Conservation (phyloP, 2,888 invertebrate genomes). For the Balanococcus diminutus region DNA sequence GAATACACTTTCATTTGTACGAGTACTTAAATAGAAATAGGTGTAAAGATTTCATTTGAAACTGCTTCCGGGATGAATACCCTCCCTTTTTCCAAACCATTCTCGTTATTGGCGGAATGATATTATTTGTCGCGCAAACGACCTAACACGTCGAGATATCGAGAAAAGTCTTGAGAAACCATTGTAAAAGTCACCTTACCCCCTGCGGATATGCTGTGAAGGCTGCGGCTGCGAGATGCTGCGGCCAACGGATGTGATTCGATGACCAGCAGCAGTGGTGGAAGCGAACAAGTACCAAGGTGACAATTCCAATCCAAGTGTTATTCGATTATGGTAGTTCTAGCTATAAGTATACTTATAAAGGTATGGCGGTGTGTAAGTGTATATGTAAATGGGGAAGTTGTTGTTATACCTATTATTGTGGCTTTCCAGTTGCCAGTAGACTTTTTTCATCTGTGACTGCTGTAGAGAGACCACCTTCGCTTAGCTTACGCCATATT, state of each 20-base stretch:
- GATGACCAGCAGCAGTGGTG: neutral
- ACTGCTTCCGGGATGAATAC: too few relatives aligned
- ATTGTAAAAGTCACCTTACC: constrained; percentile 8
- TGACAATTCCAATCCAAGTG: too few relatives aligned
- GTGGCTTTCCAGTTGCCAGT: too few relatives aligned
- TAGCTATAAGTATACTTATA: too few relatives aligned
- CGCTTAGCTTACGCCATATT: neutral
- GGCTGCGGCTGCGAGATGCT: neutral
- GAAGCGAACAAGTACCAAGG: too few relatives aligned
- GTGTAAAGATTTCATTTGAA: too few relatives aligned
- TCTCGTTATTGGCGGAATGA: neutral
- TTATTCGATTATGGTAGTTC: neutral
- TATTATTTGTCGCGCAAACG: neutral
- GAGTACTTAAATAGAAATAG: too few relatives aligned
- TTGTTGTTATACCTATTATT: too few relatives aligned
- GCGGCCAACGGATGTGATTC: neutral
- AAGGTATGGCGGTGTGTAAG: too few relatives aligned
- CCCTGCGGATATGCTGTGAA: neutral
- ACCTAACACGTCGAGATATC: neutral
- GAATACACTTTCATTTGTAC: too few relatives aligned
- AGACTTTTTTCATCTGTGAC: too few relatives aligned
- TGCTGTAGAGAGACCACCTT: neutral
- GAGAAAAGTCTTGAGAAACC: neutral
- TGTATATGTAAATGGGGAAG: neutral
- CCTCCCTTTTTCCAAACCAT: neutral